These are phyloP conservation scores for Halisarca cf. caerulea DNA, from an alignment of 37 sponge, comb jelly and placozoan genomes.

Conservation along the genomic window DNA sequence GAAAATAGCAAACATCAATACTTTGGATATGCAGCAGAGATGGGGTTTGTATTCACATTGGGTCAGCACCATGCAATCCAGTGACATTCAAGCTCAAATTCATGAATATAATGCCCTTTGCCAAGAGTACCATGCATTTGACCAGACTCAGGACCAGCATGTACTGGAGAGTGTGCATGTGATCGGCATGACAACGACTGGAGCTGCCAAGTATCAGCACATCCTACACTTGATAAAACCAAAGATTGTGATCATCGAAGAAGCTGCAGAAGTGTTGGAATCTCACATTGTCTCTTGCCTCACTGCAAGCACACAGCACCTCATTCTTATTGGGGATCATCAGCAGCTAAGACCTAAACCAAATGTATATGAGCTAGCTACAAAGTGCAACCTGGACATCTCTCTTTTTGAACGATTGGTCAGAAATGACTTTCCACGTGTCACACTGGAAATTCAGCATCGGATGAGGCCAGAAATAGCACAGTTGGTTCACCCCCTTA, in stretches of 20 bases:
- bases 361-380: conserved; percentile 34
- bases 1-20: conserved; percentile 32
- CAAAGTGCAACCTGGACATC: conserved; percentile 41
- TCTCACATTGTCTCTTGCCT: conserved; percentile 40
- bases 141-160: not conserved
- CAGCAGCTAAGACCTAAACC: conserved; percentile 47
- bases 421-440: conserved; percentile 20
- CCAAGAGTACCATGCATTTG: not conserved
- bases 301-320: conserved; percentile 27
- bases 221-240: conserved; percentile 32
- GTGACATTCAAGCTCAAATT: not conserved
- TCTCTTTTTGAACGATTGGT: conserved; percentile 59
- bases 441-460: conserved; percentile 35
- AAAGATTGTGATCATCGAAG: conserved; percentile 59
- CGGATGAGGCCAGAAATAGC: conserved; percentile 64
- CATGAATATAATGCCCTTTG: conserved; percentile 12
- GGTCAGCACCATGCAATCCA: conserved; percentile 27
- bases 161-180: conserved; percentile 35
- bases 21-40: conserved; percentile 25
- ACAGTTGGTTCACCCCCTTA: conserved; percentile 26
- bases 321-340: conserved; percentile 63
- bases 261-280: conserved; percentile 63
- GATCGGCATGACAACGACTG: conserved; percentile 61
- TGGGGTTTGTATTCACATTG: conserved; percentile 71
- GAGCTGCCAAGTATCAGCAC: conserved; percentile 52